Evolutionary conservation across 2,797 vertebrate species (phyloP).

Genomic region (Pipistrellus nathusii): DNA sequence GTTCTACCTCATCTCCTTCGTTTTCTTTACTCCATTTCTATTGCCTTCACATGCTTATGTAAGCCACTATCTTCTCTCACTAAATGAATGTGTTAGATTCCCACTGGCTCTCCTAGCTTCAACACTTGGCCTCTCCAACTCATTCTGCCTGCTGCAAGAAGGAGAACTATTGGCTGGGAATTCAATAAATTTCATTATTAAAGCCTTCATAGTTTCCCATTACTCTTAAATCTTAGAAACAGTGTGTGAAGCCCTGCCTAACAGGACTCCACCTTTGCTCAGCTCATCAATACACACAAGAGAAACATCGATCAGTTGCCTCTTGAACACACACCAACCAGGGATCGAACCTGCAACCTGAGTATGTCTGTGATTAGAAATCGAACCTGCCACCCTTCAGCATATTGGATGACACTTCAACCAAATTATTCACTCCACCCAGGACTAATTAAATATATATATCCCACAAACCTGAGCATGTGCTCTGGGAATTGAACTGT

Average conservation of each 20-base stretch:
- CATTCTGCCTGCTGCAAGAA: not conserved
- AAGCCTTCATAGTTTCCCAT: not conserved
- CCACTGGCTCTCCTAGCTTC: not conserved
- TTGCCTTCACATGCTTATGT: not conserved
- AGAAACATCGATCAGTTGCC: not conserved
- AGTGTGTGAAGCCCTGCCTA: rapidly evolving
- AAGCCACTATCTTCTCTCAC: not conserved
- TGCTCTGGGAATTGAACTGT: no score
- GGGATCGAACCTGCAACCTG: not conserved
- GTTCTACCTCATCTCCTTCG: not conserved
- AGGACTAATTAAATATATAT: no score
- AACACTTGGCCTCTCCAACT: not conserved
- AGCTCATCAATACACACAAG: not conserved
- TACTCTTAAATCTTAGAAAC: not conserved
- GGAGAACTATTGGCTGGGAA: not conserved
- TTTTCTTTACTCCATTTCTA: not conserved
- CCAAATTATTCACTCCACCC: not conserved
- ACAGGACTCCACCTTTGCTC: not conserved
- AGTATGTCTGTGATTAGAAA: not conserved
- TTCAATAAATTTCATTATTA: not conserved
- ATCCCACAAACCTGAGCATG: no score
- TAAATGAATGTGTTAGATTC: not conserved
- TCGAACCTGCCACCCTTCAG: not conserved
- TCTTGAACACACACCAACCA: not conserved
- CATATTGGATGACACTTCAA: not conserved